Base-by-base conservation (phyloP, 1,140 invertebrate species). In the Melitaea cinxia region DNA sequence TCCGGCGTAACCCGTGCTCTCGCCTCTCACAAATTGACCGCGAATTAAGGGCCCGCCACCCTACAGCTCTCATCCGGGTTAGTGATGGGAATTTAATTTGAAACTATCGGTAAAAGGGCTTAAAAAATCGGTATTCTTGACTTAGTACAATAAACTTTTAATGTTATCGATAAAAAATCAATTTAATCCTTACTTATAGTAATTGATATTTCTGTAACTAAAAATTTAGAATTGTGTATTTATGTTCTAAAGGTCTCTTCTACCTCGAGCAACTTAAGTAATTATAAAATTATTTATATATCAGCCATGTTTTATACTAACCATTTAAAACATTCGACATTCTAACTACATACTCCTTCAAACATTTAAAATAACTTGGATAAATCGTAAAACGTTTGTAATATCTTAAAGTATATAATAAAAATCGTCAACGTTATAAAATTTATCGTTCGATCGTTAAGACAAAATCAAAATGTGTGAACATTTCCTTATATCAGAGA, bases 1-100 rank as follows among this genome's bases (percentile, higher is more conserved):
- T 82, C 77, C 77, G 75, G 68, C 56, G 58, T 47, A 47, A 59
- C 50, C 62, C 65, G 70, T 62, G 62, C 70, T 66, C 58, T 52
- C 62, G 70, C 56, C 66, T n/a, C n/a, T n/a, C n/a, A 28, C 7
- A 70, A 72, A 75, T 75, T 75, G 75, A 72, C 61, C 73, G 71
- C 73, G 68, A 70, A 62, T 69, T 57, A 71, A 77, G 75, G 76
- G 73, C 78, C 69, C 77, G 65, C 55, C 70, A 73, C 76, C 76
- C 77, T 78, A 72, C 67, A 60, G 68, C 68, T 71, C 66, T 69
- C 61, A 67, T 77, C 75, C 76, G 80, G 77, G 73, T 60, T 66
- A 78, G 76, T 56, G 75, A 72, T 42, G 68, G 14, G 37, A 49
- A 28, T 12, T 30, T 65, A 63, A n/a, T n/a, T n/a, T n/a, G n/a